These are phyloP conservation scores for Peribatodes rhomboidaria DNA, from an alignment of 2,888 invertebrate genomes.

Conservation along the genomic window DNA sequence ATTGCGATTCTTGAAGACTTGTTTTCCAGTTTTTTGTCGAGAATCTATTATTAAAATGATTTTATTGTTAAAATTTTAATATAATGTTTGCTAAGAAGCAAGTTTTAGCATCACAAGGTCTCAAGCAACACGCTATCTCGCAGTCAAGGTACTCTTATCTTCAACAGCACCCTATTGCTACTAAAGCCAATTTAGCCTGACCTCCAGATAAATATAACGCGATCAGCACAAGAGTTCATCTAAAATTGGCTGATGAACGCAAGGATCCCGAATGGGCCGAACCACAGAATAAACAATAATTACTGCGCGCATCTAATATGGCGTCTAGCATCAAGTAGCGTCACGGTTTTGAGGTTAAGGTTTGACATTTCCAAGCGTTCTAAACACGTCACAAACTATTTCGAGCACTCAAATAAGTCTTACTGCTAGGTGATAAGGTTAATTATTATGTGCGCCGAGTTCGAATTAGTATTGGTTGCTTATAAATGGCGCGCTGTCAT, in stretches of 20 bases:
- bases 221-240: slow-evolving; percentile 52
- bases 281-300: slow-evolving; percentile 1
- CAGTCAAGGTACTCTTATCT: slow-evolving; percentile 72
- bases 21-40: slow-evolving; percentile 1
- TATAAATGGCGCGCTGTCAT: slow-evolving; percentile 64
- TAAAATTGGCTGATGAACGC: slow-evolving; percentile 58
- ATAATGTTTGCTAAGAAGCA: slow-evolving; percentile 44
- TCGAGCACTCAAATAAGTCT: slow-evolving; percentile 46
- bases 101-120: slow-evolving; percentile 56
- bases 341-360: slow-evolving; percentile 86
- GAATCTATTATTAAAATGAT: slow-evolving; percentile 29
- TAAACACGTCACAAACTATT: slow-evolving; percentile 59
- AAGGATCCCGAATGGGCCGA: slow-evolving; percentile 66
- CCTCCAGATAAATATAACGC: slow-evolving; percentile 44
- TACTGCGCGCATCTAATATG: slow-evolving; percentile 65
- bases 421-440: slow-evolving; percentile 56
- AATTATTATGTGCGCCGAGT: slow-evolving; percentile 52
- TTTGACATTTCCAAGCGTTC: slow-evolving; percentile 82
- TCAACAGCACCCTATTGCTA: slow-evolving; percentile 69
- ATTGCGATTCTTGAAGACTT: neutral
- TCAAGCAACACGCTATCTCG: slow-evolving; percentile 61
- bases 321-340: slow-evolving; percentile 76
- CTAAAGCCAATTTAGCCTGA: slow-evolving; percentile 58
- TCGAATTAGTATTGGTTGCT: slow-evolving; percentile 52
- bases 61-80: slow-evolving; percentile 30